Conservation (phyloP, 1,140 invertebrate species). For the Polyergus mexicanus region DNA sequence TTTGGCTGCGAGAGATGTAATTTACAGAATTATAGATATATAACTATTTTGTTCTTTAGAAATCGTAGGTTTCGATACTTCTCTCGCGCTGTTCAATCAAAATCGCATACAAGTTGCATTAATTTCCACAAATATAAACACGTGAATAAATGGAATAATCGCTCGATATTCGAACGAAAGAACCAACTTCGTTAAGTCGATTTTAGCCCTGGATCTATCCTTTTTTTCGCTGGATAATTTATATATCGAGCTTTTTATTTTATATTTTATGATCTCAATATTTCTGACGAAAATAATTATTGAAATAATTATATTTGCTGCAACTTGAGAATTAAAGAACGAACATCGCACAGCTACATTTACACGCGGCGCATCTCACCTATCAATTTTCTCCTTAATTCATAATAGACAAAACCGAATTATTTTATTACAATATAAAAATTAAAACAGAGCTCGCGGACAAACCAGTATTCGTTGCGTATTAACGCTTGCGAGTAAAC, state of each 20-base stretch:
- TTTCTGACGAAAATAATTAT: slow-evolving; percentile 5
- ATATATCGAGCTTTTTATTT: slow-evolving; percentile 28
- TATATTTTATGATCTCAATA: background rate
- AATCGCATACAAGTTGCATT: slow-evolving; percentile 10
- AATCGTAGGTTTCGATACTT: background rate
- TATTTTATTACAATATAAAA: background rate
- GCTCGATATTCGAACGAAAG: slow-evolving; percentile 11
- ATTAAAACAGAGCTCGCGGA: background rate
- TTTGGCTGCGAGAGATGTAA: background rate
- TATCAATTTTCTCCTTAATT: background rate
- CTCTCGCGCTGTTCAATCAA: background rate
- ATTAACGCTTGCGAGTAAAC: slow-evolving; percentile 6
- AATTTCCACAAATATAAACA: slow-evolving; percentile 32
- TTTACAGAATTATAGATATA: background rate
- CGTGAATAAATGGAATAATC: slow-evolving; percentile 11
- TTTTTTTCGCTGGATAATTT: background rate
- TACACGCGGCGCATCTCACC: background rate
- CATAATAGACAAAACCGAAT: slow-evolving; percentile 2
- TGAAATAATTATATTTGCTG: background rate
- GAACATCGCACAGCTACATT: background rate
- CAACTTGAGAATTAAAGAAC: background rate
- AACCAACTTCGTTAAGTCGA: slow-evolving; percentile 31
- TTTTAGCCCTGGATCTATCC: background rate
- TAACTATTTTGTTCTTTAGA: background rate
- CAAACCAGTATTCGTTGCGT: background rate